phyloP scores from a whole-genome alignment of 2,797 vertebrate genomes.

The Chelonia mydas region DNA sequence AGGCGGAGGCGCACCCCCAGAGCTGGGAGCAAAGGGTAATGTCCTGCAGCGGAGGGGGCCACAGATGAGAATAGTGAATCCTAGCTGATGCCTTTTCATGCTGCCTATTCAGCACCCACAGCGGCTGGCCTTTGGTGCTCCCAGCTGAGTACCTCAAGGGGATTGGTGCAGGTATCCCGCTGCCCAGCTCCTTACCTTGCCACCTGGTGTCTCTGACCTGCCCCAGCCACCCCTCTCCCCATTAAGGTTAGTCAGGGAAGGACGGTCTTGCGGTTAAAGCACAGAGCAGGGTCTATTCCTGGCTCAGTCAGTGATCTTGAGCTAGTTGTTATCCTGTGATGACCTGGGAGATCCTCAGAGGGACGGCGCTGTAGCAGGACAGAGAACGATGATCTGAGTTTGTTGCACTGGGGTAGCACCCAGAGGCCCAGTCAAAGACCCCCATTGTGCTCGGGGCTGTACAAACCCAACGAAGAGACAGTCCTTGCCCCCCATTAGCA shows the following conservation, averaged over 20 bases:
- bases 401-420: background rate
- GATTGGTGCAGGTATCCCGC: background rate
- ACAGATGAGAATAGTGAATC: background rate
- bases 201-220: background rate
- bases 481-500: background rate
- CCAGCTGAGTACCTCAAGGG: background rate
- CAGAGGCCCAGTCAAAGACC: background rate
- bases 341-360: too few relatives aligned
- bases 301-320: background rate
- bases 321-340: background rate
- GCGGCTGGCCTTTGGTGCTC: too few relatives aligned
- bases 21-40: background rate
- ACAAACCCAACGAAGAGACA: background rate
- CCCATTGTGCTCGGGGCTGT: background rate
- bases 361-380: too few relatives aligned
- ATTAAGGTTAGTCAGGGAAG: background rate
- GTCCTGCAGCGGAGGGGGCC: background rate
- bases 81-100: background rate
- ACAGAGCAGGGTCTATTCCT: background rate
- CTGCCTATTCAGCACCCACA: too few relatives aligned
- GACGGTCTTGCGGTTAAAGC: background rate
- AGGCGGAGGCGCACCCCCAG: background rate
- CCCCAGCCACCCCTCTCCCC: background rate
- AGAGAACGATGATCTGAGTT: background rate
- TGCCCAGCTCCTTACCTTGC: background rate